These are phyloP conservation scores for Potorous gilbertii DNA, from an alignment of 2,797 vertebrate species.

Conservation along the genomic window DNA sequence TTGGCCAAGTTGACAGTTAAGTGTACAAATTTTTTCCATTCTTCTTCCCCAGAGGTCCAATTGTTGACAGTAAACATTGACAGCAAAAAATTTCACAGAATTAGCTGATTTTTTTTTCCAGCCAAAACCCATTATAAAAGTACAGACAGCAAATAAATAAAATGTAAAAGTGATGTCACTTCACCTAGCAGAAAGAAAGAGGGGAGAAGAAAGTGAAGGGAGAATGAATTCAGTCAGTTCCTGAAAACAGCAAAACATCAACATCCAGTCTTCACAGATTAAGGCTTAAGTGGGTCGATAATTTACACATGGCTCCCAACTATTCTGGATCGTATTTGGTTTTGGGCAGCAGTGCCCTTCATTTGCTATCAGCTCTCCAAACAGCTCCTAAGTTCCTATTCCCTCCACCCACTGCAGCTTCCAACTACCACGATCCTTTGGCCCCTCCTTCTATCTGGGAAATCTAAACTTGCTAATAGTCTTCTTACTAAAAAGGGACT, in stretches of 20 bases:
- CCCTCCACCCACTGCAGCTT: too few relatives aligned
- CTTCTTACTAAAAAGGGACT: neutral
- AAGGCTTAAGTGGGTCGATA: too few relatives aligned
- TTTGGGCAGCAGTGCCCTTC: too few relatives aligned
- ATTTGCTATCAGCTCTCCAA: neutral
- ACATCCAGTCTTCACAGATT: neutral
- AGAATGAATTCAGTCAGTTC: neutral
- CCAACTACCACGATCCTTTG: too few relatives aligned
- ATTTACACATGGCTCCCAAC: too few relatives aligned
- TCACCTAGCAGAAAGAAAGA: neutral
- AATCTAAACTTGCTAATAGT: neutral
- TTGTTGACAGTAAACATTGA: too few relatives aligned
- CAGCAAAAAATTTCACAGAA: too few relatives aligned
- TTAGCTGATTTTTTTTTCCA: neutral
- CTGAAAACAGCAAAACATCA: neutral
- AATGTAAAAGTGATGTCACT: too few relatives aligned
- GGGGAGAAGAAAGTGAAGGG: too few relatives aligned
- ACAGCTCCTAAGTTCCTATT: too few relatives aligned
- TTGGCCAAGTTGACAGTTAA: too few relatives aligned
- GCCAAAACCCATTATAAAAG: neutral
- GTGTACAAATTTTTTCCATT: neutral
- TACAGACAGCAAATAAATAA: neutral
- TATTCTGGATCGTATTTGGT: too few relatives aligned
- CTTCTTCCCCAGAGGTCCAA: neutral
- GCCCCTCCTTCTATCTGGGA: neutral